Conservation (phyloP, 2,113 vertebrate species). For the Anoura caudifer region DNA sequence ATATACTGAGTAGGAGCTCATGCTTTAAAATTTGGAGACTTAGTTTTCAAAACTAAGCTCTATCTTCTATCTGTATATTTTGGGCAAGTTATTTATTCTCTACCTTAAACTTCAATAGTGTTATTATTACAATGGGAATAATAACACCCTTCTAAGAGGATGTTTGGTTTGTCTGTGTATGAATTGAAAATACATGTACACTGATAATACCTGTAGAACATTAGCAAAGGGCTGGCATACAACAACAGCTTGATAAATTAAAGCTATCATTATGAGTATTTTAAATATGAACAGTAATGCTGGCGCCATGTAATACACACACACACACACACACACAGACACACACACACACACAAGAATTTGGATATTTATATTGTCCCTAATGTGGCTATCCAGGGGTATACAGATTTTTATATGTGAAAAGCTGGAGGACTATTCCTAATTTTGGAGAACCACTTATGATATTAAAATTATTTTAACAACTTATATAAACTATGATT, state of each 20-base stretch:
- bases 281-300: not conserved
- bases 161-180: not conserved
- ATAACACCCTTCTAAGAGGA: not conserved
- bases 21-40: not conserved
- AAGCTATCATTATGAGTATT: not conserved
- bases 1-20: not conserved
- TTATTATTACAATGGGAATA: not conserved
- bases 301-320: not conserved
- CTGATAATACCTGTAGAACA: not conserved
- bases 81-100: not conserved
- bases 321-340: not conserved
- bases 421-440: not conserved
- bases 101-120: not conserved
- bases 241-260: not conserved
- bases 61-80: not conserved
- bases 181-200: not conserved
- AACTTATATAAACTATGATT: not conserved
- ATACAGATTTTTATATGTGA: not conserved
- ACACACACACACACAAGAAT: not conserved
- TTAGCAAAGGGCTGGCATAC: not conserved
- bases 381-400: not conserved
- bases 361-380: not conserved
- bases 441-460: not conserved
- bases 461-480: not conserved
- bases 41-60: not conserved